Evolutionary conservation across 2,113 vertebrate species (phyloP), one percentile per base, ranked within the genome.

Genomic region (Ovibos moschatus): DNA sequence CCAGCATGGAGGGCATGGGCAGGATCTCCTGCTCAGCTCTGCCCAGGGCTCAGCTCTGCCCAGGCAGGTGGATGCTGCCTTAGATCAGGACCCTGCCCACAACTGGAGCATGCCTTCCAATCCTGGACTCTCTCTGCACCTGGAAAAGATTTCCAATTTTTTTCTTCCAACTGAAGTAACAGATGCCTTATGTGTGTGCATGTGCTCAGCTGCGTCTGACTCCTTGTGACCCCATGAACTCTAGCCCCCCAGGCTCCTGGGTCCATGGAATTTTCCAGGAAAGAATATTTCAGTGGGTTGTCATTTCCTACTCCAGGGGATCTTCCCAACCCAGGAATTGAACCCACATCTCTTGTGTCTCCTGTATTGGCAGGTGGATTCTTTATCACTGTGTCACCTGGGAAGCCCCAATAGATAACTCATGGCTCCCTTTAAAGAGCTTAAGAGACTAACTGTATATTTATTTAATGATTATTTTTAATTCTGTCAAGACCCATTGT

Each of bases 1-100:
- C 40, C 64, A 7, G 67, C 0, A 0, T 1, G 19, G 62, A 14
- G 14, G 53, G 51, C 43, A 9, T 4, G 7, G 43, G 78, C 15
- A 28, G 79, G 78, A 17, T 33, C 28, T 92, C 64, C 50, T 90
- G 25, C n/a, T 40, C 28, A 3, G 40, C 85, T 62, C 93, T 16
- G 12, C 57, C 50, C 87, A 45, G 17, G 71, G 7, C 40, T 40
- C 40, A 40, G 40, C 40, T 40, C 40, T 40, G 40, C 40, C 40
- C 40, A 40, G 40, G 40, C 40, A 50, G 51, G 23, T 1, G 58
- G 64, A 74, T 1, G 1, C 40, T 13, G n/a, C 51, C 78, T 19
- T 10, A 28, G 76, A 51, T 57, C 15, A 47, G 11, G 51, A 30
- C 89, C 92, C 81, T 36, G 79, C 81, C 53, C 16, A 5, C n/a